These are phyloP conservation scores for Acanthochromis polyacanthus DNA, from an alignment of 2,113 vertebrate genomes.

Conservation along the genomic window DNA sequence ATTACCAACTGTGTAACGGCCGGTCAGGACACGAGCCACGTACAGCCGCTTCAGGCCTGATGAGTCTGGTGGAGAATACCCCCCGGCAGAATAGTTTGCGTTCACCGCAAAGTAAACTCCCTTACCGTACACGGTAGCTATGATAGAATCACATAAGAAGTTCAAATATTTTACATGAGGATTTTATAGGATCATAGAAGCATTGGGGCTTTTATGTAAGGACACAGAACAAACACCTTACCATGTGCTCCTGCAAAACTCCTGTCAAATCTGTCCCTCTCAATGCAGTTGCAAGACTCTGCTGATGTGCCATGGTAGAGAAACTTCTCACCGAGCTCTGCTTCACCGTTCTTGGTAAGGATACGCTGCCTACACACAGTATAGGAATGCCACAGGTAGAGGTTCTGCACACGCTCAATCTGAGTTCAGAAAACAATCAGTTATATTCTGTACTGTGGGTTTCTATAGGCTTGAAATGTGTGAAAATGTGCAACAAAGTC, in stretches of 20 bases:
- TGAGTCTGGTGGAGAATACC: slow-evolving; percentile 52
- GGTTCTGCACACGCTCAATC: slow-evolving; percentile 81
- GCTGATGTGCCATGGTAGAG: slow-evolving; percentile 77
- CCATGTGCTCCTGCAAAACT: slow-evolving; percentile 67
- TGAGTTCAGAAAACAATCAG: slow-evolving; percentile 27
- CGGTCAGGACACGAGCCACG: slow-evolving; percentile 80
- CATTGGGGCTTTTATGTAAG: no score
- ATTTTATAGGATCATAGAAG: no score
- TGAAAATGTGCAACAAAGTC: not conserved
- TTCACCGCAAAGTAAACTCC: slow-evolving; percentile 85
- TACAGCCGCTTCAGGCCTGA: slow-evolving; percentile 75
- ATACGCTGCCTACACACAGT: slow-evolving; percentile 58
- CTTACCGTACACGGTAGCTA: slow-evolving; percentile 55
- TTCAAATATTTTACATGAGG: no score
- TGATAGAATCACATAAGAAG: not conserved
- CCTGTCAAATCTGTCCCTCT: slow-evolving; percentile 73
- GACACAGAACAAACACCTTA: slow-evolving; percentile 26
- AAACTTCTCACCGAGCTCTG: slow-evolving; percentile 54
- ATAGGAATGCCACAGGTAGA: slow-evolving; percentile 64
- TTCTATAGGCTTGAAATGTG: not conserved
- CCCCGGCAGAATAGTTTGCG: slow-evolving; percentile 71
- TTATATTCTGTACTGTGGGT: not conserved
- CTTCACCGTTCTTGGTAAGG: slow-evolving; percentile 42
- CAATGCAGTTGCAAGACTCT: slow-evolving; percentile 57
- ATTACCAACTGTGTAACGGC: slow-evolving; percentile 64